These are phyloP conservation scores for Ancistrus triradiatus DNA, from an alignment of 2,113 vertebrate species.

Conservation along the genomic window DNA sequence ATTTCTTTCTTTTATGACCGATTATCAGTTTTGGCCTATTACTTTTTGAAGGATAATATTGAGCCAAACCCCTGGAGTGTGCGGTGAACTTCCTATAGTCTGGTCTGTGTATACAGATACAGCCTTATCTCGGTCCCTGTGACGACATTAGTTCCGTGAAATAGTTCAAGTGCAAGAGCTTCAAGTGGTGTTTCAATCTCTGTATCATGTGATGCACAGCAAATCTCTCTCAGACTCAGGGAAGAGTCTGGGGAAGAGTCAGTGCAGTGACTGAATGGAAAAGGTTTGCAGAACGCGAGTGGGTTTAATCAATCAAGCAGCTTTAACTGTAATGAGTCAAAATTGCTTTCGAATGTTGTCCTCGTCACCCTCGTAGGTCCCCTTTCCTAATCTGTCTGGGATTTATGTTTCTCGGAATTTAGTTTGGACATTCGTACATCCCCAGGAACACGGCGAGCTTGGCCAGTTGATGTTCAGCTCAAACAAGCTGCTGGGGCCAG, in stretches of 20 bases:
- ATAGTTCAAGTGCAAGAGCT: slow-evolving; percentile 10
- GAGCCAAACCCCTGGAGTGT: slow-evolving; percentile 21
- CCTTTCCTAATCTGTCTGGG: slow-evolving; percentile 37
- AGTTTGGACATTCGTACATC: neutral
- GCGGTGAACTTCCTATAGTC: slow-evolving; percentile 16
- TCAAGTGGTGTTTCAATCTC: slow-evolving; percentile 9
- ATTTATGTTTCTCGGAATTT: slow-evolving; percentile 34
- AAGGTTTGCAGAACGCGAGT: slow-evolving; percentile 32
- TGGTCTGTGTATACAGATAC: slow-evolving; percentile 4
- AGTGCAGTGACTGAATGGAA: slow-evolving; percentile 20
- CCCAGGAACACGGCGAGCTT: slow-evolving; percentile 3
- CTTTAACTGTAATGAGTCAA: slow-evolving; percentile 57
- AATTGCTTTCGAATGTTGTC: slow-evolving; percentile 65
- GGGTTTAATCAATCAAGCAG: slow-evolving; percentile 56
- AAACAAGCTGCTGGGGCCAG: slow-evolving; percentile 28
- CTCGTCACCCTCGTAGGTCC: slow-evolving; percentile 31
- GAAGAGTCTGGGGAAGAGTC: slow-evolving; percentile 1
- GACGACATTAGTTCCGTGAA: slow-evolving; percentile 15
- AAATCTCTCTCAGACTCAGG: slow-evolving; percentile 19
- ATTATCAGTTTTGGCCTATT: slow-evolving; percentile 36
- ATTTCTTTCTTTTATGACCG: slow-evolving; percentile 42
- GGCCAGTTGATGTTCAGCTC: slow-evolving; percentile 4
- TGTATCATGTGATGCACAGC: too few relatives aligned
- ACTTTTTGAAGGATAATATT: slow-evolving; percentile 24
- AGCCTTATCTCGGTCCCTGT: slow-evolving; percentile 1